phyloP scores from a whole-genome alignment of 2,113 vertebrate species.

The Erpornis zantholeuca region DNA sequence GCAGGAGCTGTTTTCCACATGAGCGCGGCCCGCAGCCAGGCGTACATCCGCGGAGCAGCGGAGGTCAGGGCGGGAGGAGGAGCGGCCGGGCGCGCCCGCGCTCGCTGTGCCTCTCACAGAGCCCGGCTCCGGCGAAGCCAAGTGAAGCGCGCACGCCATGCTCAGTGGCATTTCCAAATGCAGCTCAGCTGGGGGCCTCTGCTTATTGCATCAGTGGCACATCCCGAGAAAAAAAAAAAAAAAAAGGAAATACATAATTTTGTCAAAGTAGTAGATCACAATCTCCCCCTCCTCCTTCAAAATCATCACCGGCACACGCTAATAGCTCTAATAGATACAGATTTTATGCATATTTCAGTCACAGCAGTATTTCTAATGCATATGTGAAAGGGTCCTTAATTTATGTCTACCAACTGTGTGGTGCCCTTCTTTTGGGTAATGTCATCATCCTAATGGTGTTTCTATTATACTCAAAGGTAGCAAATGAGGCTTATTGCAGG shows the following conservation, averaged over 20 bases:
- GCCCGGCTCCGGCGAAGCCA: conserved; percentile 77
- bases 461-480: conserved; percentile 96
- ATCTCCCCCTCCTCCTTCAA: conserved; percentile 72
- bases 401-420: conserved; percentile 94
- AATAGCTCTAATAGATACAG: conserved; percentile 85
- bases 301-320: conserved; percentile 71
- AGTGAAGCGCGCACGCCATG: conserved; percentile 88
- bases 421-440: conserved; percentile 91
- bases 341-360: conserved; percentile 89
- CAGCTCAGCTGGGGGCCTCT: conserved; percentile 86
- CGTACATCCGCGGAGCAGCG: conserved; percentile 72
- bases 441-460: conserved; percentile 95
- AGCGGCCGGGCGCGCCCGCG: conserved; percentile 66
- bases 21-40: conserved; percentile 68
- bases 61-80: conserved; percentile 76
- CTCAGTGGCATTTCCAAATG: conserved; percentile 95
- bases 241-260: conserved; percentile 81
- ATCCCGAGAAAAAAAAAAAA: conserved; percentile 49
- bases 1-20: conserved; percentile 79
- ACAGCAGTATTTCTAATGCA: conserved; percentile 89
- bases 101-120: conserved; percentile 77
- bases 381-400: conserved; percentile 86
- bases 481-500: conserved; percentile 95
- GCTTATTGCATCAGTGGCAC: conserved; percentile 83
- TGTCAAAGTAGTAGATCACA: conserved; percentile 79